Conservation (phyloP, 2,888 invertebrate species). For the Agelastica alni region DNA sequence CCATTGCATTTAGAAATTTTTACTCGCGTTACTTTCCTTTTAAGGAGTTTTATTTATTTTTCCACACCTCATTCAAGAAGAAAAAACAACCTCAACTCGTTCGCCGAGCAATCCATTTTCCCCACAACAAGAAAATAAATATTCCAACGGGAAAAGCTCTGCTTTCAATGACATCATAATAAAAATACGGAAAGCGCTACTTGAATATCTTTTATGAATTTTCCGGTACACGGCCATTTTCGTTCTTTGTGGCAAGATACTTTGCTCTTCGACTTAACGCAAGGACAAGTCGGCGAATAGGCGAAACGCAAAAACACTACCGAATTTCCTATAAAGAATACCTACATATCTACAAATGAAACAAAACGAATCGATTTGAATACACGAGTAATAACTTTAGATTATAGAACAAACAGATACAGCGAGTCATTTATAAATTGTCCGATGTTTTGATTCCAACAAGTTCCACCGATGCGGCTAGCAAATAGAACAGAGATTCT, state of each 20-base stretch:
- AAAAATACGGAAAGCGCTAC: conserved; percentile 16
- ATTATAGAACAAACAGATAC: no score
- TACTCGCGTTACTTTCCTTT: no score
- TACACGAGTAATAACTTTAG: no score
- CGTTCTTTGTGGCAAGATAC: conserved; percentile 6
- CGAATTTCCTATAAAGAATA: neutral
- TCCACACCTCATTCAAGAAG: no score
- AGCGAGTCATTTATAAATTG: no score
- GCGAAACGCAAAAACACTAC: neutral
- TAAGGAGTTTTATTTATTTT: no score
- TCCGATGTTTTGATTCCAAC: no score
- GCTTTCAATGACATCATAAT: conserved; percentile 15
- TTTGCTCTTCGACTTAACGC: conserved; percentile 8
- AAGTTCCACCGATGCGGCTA: no score
- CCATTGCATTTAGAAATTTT: no score
- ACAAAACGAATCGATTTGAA: no score
- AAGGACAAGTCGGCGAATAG: conserved; percentile 2
- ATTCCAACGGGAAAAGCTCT: conserved; percentile 9
- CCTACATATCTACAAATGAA: no score
- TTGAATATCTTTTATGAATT: conserved; percentile 19
- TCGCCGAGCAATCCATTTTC: conserved; percentile 2
- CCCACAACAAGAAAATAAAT: conserved; percentile 14
- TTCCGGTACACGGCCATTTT: conserved; percentile 11
- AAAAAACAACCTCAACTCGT: neutral
- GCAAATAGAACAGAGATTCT: no score